Base-by-base conservation (phyloP, 2,113 vertebrate genomes). In the Rhadina sibilatrix region DNA sequence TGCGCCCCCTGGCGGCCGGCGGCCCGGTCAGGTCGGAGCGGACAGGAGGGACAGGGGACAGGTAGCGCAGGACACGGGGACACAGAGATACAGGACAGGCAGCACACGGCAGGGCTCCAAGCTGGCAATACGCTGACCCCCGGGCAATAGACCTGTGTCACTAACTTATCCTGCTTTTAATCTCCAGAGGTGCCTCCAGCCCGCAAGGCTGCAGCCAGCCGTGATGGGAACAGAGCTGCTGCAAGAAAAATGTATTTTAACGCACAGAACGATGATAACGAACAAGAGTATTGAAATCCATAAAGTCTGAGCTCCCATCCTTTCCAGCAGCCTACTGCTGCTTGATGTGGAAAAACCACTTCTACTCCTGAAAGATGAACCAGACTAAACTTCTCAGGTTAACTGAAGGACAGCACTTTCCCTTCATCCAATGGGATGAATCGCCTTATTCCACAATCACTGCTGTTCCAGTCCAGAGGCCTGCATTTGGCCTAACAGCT, bases 41-140 rank as follows among this genome's bases (percentile, higher is more conserved):
- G 59, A 40, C 37, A 8, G 37, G 5, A 37, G 4, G 15, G 5
- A 7, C 35, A 3, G n/a, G 8, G 53, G 30, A 33, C 54, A 56
- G 54, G 31, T 11, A 53, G 13, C 2, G 33, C 54, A 59, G 30
- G 30, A 24, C 37, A 22, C 17, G 10, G 37, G 19, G 31, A 44
- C 63, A 33, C 3, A 12, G 17, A 10, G 28, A 63, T 5, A 30
- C 31, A 6, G 13, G 40, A 42, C 37, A 35, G 30, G 23, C 35
- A 27, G 15, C 57, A 27, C 14, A 15, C 5, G 33, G 18, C 52
- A 47, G 12, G 40, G 20, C 12, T 9, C 10, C 5, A n/a, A 35
- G 30, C 0, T 1, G 15, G 31, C 28, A 56, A 12, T 3, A 30
- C 2, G 0, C 0, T 17, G 16, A 2, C 6, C 11, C 31, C 15